Evolutionary conservation across 2,888 invertebrate species (phyloP), one percentile per base, ranked within the genome.

Genomic region (Pachydiplax longipennis): DNA sequence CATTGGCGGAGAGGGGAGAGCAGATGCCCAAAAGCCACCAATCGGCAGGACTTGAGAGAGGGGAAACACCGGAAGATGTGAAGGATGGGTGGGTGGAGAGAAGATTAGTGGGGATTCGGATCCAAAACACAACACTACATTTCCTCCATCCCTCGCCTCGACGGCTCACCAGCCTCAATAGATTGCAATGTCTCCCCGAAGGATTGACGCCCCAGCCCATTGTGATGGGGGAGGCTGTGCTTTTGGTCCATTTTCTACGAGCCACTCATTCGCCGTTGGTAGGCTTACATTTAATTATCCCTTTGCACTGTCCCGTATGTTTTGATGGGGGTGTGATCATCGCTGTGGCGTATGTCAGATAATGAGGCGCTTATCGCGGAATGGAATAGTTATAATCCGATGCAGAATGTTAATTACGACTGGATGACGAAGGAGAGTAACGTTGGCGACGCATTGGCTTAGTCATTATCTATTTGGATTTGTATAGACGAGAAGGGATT

Each of bases 171-270:
- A 83, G 87, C 87, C 87, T 87, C 87, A 87, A 87, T 87, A 65
- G 87, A 87, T 87, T 87, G 87, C 87, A 87, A 87, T 87, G 87
- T 87, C 87, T 87, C 87, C 87, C 87, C 87, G 40, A 61, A 65
- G 87, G 87, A 87, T 87, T 65, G 83, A 83, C 83, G 83, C 83
- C 31, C 83, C 25, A 31, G n/a, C 22, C 44, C 44, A 44, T 31
- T 80, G 80, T 37, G 80, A 15, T 18, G 81, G 44, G 44, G 44
- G 44, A 48, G 25, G 2, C 82, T 25, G 53, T 53, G 3, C n/a
- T 31, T 53, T 18, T 10, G 58, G 58, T 31, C 83, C 83, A 58
- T 83, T 83, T 83, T 83, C 58, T 35, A 13, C 83, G 58, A 83
- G 58, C 83, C 58, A 48, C 35, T 83, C 48, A 35, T 83, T 58